These are phyloP conservation scores for Diplodus sargus DNA, from an alignment of 2,797 vertebrate genomes.

Conservation along the genomic window DNA sequence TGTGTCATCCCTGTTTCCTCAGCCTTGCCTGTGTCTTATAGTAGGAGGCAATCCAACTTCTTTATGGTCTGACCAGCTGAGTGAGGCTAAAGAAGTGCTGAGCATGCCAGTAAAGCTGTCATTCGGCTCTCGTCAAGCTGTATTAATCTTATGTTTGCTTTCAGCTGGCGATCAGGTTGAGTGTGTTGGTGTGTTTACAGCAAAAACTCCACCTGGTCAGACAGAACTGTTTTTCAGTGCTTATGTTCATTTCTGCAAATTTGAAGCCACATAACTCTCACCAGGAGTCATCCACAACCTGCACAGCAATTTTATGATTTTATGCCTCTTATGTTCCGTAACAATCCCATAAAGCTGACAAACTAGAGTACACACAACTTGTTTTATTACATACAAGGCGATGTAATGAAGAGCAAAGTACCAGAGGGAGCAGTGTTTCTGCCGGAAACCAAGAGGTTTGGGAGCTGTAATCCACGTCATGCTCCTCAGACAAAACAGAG, in stretches of 20 bases:
- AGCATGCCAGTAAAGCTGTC: slow-evolving; percentile 44
- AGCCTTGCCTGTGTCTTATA: slow-evolving; percentile 12
- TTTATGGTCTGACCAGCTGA: slow-evolving; percentile 47
- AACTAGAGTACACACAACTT: slow-evolving; percentile 27
- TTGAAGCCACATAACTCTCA: neutral
- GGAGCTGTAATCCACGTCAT: slow-evolving; percentile 30
- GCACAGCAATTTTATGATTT: slow-evolving; percentile 5
- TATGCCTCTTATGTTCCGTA: slow-evolving; percentile 27
- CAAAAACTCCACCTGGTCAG: slow-evolving; percentile 4
- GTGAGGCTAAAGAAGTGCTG: slow-evolving; percentile 39
- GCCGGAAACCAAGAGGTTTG: slow-evolving; percentile 41
- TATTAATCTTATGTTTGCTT: slow-evolving; percentile 51
- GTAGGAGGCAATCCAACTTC: slow-evolving; percentile 23
- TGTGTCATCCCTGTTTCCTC: slow-evolving; percentile 10
- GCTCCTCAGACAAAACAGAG: slow-evolving; percentile 1
- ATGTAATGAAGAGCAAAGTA: slow-evolving; percentile 1
- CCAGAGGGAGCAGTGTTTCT: slow-evolving; percentile 15
- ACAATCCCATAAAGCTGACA: slow-evolving; percentile 56
- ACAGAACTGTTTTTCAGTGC: neutral
- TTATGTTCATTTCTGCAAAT: slow-evolving; percentile 1
- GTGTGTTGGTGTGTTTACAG: slow-evolving; percentile 30
- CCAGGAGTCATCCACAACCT: slow-evolving; percentile 15
- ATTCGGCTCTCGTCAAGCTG: slow-evolving; percentile 32
- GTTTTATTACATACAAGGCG: slow-evolving; percentile 27
- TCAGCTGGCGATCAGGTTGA: slow-evolving; percentile 17